Conservation (phyloP, 30 jellyfish, hydroid and myxozoan genomes). For the Cassiopea andromeda region DNA sequence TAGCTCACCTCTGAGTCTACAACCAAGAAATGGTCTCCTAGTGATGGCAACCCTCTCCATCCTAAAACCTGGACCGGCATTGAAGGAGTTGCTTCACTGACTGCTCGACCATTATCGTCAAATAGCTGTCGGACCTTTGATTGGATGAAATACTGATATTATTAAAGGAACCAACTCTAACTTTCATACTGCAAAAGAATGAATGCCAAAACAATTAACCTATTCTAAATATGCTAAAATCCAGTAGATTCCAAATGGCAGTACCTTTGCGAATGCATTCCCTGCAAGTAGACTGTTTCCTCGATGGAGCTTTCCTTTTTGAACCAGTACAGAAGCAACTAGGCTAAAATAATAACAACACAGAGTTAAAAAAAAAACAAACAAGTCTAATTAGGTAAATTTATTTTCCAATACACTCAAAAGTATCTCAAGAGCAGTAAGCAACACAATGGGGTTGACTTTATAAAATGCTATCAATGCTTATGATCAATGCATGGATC, state of each 20-base stretch:
- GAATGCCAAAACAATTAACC: too few relatives aligned
- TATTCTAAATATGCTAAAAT: too few relatives aligned
- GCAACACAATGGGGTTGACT: too few relatives aligned
- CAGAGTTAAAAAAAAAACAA: background rate
- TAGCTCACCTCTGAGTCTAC: conserved; percentile 84
- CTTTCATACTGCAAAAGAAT: too few relatives aligned
- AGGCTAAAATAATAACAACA: conserved; percentile 41
- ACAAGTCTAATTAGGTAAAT: background rate
- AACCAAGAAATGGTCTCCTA: conserved; percentile 83
- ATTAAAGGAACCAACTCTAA: too few relatives aligned
- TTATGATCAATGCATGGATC: too few relatives aligned
- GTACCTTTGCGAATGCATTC: conserved; percentile 93
- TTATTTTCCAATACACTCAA: background rate
- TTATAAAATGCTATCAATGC: too few relatives aligned
- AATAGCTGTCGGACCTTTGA: conserved; percentile 89
- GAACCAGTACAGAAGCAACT: conserved; percentile 87
- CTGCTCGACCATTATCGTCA: conserved; percentile 75
- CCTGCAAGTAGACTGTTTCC: conserved; percentile 90
- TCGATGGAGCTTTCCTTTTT: conserved; percentile 75
- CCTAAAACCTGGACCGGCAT: conserved; percentile 94
- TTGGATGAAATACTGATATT: background rate
- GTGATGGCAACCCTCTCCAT: conserved; percentile 90
- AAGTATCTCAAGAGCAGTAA: background rate
- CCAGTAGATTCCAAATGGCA: background rate
- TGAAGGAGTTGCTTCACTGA: conserved; percentile 85